Percentiles rank a stretch among this genome's conserved stretches.
phyloP scores from a whole-genome alignment of 1,140 invertebrate species.

The Cotesia typhae region DNA sequence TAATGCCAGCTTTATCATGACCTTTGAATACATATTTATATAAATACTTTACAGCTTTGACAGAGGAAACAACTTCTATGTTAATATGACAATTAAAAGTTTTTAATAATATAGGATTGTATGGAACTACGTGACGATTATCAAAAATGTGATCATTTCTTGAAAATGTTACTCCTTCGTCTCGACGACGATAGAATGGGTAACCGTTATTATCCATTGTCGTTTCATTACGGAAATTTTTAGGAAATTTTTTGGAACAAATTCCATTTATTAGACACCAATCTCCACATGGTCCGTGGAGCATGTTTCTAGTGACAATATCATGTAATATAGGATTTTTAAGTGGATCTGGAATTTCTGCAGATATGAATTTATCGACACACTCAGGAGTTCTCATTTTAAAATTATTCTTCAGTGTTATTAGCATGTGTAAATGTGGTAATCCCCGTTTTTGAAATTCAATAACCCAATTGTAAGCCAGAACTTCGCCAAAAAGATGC shows the following conservation, averaged over 20 bases:
- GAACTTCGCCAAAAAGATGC: slow-evolving; percentile 13
- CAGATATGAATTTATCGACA: neutral
- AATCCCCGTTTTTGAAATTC: slow-evolving; percentile 20
- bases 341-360: no score
- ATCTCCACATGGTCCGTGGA: no score
- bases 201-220: slow-evolving; percentile 22
- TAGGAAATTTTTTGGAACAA: slow-evolving; percentile 47
- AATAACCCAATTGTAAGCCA: slow-evolving; percentile 13
- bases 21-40: slow-evolving; percentile 21
- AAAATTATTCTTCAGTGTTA: slow-evolving; percentile 40
- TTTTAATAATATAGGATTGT: slow-evolving; percentile 25
- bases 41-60: slow-evolving; percentile 28
- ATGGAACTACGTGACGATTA: slow-evolving; percentile 30
- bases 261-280: slow-evolving; percentile 41
- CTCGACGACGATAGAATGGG: neutral
- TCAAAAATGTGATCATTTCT: slow-evolving; percentile 15
- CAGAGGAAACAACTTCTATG: slow-evolving; percentile 21
- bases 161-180: slow-evolving; percentile 5
- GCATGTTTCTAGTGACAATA: no score
- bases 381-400: slow-evolving; percentile 23
- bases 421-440: slow-evolving; percentile 29
- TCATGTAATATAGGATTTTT: no score
- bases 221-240: slow-evolving; percentile 15
- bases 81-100: slow-evolving; percentile 34
- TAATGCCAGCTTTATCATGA: neutral